phyloP scores from a whole-genome alignment of 2,888 invertebrate genomes.

The Atherix ibis region DNA sequence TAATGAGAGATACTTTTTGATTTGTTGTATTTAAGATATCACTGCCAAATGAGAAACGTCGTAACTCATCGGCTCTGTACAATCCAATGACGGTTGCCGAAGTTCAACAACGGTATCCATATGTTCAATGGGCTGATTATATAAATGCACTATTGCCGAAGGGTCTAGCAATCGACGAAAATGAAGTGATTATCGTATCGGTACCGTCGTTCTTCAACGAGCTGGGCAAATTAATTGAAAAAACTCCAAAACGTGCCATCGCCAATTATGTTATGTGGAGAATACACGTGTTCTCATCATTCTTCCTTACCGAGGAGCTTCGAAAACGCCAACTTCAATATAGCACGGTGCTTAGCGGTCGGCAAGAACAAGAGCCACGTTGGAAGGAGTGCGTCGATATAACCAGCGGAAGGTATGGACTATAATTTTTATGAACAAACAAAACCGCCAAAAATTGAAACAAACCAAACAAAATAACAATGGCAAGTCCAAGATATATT shows the following conservation, averaged over 20 bases:
- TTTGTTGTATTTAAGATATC: slow-evolving; percentile 47
- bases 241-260: slow-evolving; percentile 46
- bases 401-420: slow-evolving; percentile 50
- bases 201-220: slow-evolving; percentile 66
- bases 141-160: slow-evolving; percentile 64
- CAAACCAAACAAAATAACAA: too few relatives aligned
- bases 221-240: slow-evolving; percentile 44
- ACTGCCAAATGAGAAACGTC: slow-evolving; percentile 72
- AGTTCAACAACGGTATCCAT: slow-evolving; percentile 56
- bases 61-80: slow-evolving; percentile 81
- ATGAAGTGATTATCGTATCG: slow-evolving; percentile 69
- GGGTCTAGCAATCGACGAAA: slow-evolving; percentile 40
- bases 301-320: slow-evolving; percentile 63
- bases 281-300: slow-evolving; percentile 63
- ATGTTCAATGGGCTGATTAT: slow-evolving; percentile 44
- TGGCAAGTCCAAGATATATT: too few relatives aligned
- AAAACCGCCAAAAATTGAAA: too few relatives aligned
- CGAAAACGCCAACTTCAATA: slow-evolving; percentile 66
- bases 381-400: slow-evolving; percentile 88
- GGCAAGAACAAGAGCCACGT: slow-evolving; percentile 68
- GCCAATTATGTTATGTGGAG: slow-evolving; percentile 93
- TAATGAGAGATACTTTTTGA: too few relatives aligned
- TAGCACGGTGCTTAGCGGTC: slow-evolving; percentile 65
- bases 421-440: too few relatives aligned
- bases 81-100: slow-evolving; percentile 77